phyloP scores from a whole-genome alignment of 2,113 vertebrate species.

The cattle (Bos taurus) region DNA sequence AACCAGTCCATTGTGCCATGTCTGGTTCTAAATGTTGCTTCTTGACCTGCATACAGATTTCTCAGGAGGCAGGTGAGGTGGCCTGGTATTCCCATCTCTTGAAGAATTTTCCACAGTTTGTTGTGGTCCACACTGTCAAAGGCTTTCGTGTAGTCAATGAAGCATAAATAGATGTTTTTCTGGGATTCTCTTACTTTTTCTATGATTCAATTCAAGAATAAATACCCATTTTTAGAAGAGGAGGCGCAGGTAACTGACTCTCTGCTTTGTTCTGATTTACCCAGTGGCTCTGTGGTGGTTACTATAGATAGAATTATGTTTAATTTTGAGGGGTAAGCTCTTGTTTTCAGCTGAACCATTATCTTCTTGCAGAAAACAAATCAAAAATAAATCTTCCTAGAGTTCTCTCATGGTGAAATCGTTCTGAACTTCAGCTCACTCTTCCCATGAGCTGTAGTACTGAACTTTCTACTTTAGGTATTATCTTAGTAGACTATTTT shows the following conservation, averaged over 20 bases:
- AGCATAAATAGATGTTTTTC: not conserved
- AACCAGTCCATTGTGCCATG: not conserved
- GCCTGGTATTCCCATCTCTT: not conserved
- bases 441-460: not conserved
- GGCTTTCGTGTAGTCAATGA: not conserved
- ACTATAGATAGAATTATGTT: not conserved
- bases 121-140: not conserved
- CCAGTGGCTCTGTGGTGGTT: not conserved
- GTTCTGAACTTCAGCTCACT: not conserved
- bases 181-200: not conserved
- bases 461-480: not conserved
- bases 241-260: not conserved
- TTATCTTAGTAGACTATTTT: not conserved
- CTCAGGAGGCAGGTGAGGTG: not conserved
- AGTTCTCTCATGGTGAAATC: not conserved
- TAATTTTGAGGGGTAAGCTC: not conserved
- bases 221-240: not conserved
- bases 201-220: not conserved
- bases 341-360: not conserved
- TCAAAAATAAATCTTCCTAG: not conserved
- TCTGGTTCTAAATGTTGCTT: not conserved
- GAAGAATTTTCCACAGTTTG: not conserved
- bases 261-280: not conserved
- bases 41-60: not conserved
- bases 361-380: not conserved